Evolutionary conservation across 2,113 vertebrate species (phyloP).

Genomic region (Mesitornis unicolor): DNA sequence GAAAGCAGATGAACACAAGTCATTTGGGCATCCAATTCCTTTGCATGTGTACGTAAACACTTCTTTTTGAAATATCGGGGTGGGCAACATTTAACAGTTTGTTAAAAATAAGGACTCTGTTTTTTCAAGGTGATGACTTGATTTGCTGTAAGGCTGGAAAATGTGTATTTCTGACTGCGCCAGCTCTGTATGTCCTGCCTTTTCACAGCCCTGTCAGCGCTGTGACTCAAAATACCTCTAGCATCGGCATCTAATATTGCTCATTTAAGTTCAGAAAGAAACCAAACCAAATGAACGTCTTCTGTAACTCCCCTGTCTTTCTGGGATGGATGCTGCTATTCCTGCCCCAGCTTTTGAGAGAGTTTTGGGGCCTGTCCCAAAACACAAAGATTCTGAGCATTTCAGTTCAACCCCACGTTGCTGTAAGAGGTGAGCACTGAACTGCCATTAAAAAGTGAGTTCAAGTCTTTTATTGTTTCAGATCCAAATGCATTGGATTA

Average conservation of each 20-base stretch:
- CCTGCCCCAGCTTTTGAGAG: background rate
- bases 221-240: background rate
- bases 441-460: background rate
- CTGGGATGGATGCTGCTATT: background rate
- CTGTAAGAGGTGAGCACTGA: background rate
- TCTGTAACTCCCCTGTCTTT: background rate
- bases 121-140: background rate
- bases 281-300: background rate
- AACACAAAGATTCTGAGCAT: background rate
- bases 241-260: background rate
- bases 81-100: background rate
- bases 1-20: background rate
- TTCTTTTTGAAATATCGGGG: background rate
- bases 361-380: background rate
- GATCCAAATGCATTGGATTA: conserved; percentile 55
- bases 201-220: background rate
- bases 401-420: background rate
- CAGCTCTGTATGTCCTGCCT: background rate
- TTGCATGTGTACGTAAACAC: background rate
- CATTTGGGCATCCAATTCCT: background rate
- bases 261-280: background rate
- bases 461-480: conserved; percentile 40
- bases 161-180: background rate
- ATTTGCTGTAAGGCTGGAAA: background rate
- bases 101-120: background rate